A percentile compares a stretch with the other conserved stretches of the same genome.
Conservation (phyloP, 64 coral and sea anemone species). For the Stichodactyla mertensii region DNA sequence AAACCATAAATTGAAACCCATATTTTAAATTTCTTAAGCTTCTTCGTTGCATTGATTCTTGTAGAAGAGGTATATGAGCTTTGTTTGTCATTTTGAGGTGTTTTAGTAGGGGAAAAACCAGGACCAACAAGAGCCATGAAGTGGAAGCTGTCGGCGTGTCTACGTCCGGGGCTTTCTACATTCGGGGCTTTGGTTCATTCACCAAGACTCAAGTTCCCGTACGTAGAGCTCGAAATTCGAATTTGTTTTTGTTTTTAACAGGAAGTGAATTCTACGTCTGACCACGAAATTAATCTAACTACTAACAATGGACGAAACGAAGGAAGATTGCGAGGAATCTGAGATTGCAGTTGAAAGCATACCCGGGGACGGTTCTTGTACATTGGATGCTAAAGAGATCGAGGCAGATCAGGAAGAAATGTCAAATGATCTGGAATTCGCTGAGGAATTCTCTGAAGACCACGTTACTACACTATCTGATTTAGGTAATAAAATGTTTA, state of each 20-base stretch:
- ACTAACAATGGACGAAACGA: slow-evolving; percentile 48
- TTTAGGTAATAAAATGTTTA: slow-evolving; percentile 18
- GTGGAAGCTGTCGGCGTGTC: slow-evolving; percentile 1
- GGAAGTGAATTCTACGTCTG: slow-evolving; percentile 58
- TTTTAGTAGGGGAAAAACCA: neutral
- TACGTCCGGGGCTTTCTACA: slow-evolving; percentile 94
- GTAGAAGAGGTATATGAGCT: neutral
- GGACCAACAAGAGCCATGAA: neutral
- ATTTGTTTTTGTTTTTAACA: slow-evolving; percentile 53
- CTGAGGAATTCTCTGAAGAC: slow-evolving; percentile 39
- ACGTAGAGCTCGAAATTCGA: slow-evolving; percentile 99
- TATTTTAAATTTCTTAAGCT: neutral
- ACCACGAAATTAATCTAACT: neutral
- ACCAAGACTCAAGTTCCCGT: slow-evolving; percentile 75
- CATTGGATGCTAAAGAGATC: slow-evolving; percentile 63
- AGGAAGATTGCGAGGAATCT: slow-evolving; percentile 26
- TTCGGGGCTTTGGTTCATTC: slow-evolving; percentile 82
- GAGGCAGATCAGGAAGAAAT: slow-evolving; percentile 48
- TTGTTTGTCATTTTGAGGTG: neutral
- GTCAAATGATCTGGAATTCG: slow-evolving; percentile 45
- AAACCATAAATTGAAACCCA: neutral
- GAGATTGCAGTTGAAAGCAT: slow-evolving; percentile 56
- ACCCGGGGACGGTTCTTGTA: slow-evolving; percentile 42
- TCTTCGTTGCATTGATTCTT: neutral
- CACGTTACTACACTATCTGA: slow-evolving; percentile 20